Percentiles rank a stretch among this genome's conserved stretches.
Conservation (phyloP, 2,797 vertebrate species). For the Lacerta bilineata region DNA sequence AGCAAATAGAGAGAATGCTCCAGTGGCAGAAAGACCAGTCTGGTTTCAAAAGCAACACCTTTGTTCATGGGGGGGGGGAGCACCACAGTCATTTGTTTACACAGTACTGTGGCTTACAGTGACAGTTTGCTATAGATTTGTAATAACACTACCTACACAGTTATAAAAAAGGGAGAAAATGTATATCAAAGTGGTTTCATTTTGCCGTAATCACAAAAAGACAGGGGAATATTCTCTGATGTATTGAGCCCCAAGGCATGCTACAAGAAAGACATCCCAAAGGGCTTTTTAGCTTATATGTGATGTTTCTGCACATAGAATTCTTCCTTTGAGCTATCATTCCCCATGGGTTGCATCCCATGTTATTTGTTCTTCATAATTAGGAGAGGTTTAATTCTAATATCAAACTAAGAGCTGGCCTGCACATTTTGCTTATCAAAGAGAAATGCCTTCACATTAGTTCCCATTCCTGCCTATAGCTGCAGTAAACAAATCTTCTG, state of each 20-base stretch:
- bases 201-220: slow-evolving; percentile 11
- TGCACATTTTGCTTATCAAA: not conserved
- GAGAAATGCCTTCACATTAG: not conserved
- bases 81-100: not conserved
- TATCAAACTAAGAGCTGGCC: not conserved
- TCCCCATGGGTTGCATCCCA: not conserved
- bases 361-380: not conserved
- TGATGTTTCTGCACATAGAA: not conserved
- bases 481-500: not conserved
- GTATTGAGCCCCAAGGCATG: not conserved
- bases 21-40: not conserved
- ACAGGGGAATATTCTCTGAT: slow-evolving; percentile 9
- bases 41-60: not conserved
- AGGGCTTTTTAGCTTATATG: too few relatives aligned
- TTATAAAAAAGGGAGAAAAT: not conserved
- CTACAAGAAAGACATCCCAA: not conserved
- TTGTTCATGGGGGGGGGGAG: not conserved
- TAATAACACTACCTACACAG: not conserved
- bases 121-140: slow-evolving; percentile 5
- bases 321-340: not conserved
- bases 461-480: not conserved
- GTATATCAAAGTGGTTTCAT: not conserved
- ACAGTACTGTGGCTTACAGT: not conserved
- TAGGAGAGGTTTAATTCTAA: not conserved
- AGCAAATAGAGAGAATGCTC: not conserved